A percentile compares a stretch with the other conserved stretches of the same genome.
phyloP scores from a whole-genome alignment of 2,113 vertebrate species.

The Charina bottae region DNA sequence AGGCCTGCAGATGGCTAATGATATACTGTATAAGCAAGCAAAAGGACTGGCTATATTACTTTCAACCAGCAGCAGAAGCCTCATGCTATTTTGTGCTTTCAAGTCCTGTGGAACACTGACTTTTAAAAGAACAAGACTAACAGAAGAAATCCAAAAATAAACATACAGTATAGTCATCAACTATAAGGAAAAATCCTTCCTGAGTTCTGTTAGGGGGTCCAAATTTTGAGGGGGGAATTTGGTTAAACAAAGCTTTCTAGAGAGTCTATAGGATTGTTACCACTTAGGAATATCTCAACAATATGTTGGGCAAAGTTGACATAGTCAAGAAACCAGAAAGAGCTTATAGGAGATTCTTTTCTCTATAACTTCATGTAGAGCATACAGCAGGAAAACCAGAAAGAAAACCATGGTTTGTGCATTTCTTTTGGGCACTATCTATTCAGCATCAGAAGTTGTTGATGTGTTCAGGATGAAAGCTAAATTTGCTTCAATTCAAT shows the following conservation, averaged over 20 bases:
- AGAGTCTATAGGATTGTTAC: slow-evolving; percentile 42
- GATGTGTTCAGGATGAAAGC: background rate
- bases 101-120: background rate
- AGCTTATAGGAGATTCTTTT: background rate
- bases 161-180: slow-evolving; percentile 46
- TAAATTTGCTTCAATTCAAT: background rate
- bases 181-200: slow-evolving; percentile 61
- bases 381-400: background rate
- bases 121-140: slow-evolving; percentile 48
- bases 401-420: background rate
- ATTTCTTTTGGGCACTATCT: background rate
- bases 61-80: no score
- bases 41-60: background rate
- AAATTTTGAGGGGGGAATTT: slow-evolving; percentile 50
- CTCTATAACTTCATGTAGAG: background rate
- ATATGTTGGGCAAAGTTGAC: background rate
- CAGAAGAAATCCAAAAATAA: slow-evolving; percentile 60
- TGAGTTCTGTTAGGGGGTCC: slow-evolving; percentile 59
- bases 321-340: background rate
- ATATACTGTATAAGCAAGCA: background rate
- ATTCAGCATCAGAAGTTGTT: background rate
- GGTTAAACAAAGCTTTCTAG: slow-evolving; percentile 29
- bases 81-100: background rate
- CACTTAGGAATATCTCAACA: background rate
- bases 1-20: background rate